Base-by-base conservation (phyloP, 2,113 vertebrate species). In the Xenopus laevis region DNA sequence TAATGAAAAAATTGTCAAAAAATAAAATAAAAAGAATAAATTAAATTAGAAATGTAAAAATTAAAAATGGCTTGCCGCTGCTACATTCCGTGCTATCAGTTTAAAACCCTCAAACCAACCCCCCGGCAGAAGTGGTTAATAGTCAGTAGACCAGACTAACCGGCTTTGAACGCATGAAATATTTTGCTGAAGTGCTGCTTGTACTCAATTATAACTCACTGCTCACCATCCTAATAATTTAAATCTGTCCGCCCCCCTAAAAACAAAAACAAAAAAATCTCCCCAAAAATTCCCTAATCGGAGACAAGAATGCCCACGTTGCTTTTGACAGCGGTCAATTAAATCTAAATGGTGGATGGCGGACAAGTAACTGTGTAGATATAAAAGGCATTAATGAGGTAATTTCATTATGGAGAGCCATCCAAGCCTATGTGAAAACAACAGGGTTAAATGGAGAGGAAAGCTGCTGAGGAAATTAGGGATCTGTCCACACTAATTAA, bases 191-290 rank as follows among this genome's bases (percentile, higher is more conserved):
- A 98, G 94, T 92, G 91, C 88, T 91, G 91, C 94, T 97, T 95
- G 93, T 92, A 88, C 90, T 94, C 94, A 96, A 98, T 98, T 98
- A 98, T 96, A 96, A 94, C 94, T 96, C 92, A 85, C 95, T 93
- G 89, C 90, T 91, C 86, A 89, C 89, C 91, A 89, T 91, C 89
- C 92, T 95, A 94, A 94, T 97, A 96, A 98, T 97, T 97, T 97
- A 97, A 95, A 98, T 93, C 94, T 94, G 88, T 88, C 92, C 88
- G 80, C 83, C 88, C 86, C 87, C 82, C 69, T 18, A 82, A 83
- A 78, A 86, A 78, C n/a, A 78, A 50, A 13, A 71, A 17, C 1
- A 55, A 18, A 55, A 55, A 55, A 13, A 12, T 50, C 15, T 10
- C 47, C 47, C 47, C 79, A 40, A 85, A 88, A 93, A 92, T 86